phyloP scores from a whole-genome alignment of 2,888 invertebrate genomes.

The Nephrotoma guestfalica region DNA sequence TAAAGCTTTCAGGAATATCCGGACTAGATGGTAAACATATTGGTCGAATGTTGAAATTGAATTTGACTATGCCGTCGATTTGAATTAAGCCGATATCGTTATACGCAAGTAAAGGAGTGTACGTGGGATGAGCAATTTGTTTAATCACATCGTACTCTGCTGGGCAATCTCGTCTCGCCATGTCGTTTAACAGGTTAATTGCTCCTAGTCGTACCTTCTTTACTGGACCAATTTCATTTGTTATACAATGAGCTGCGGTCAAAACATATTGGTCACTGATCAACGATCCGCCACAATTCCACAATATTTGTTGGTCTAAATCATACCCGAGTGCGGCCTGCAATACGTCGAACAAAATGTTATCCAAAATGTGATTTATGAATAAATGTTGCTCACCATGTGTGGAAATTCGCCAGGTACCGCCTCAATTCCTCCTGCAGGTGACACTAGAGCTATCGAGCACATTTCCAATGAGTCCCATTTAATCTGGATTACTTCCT shows the following conservation, averaged over 20 bases:
- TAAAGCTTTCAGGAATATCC: neutral
- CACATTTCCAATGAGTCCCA: neutral
- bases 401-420: neutral
- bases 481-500: neutral
- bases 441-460: neutral
- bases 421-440: neutral
- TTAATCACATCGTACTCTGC: neutral
- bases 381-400: neutral
- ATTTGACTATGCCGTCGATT: neutral
- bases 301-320: neutral
- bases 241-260: neutral
- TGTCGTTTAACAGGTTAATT: neutral
- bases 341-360: neutral
- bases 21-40: neutral
- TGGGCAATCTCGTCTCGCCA: neutral
- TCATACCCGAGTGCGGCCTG: neutral
- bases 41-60: neutral
- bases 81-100: neutral
- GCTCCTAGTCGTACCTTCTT: neutral
- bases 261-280: neutral
- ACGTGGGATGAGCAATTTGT: neutral
- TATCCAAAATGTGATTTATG: neutral
- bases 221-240: neutral
- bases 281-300: neutral
- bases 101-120: neutral